Conservation (phyloP, 1,140 invertebrate species). For the Bombus picipes region DNA sequence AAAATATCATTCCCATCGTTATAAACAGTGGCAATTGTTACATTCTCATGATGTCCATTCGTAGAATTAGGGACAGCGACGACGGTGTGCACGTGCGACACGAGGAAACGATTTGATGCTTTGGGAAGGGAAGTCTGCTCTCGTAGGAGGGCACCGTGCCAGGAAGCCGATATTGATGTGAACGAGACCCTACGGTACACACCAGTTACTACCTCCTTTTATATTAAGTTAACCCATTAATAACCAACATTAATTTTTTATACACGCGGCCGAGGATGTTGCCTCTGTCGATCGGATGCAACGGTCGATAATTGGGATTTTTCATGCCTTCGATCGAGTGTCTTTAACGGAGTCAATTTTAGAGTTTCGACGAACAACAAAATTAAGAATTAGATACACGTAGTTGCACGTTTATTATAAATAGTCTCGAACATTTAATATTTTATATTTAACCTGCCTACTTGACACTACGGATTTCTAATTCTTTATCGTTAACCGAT, state of each 20-base stretch:
- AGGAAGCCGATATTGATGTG: conserved; percentile 69
- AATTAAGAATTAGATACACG: background rate
- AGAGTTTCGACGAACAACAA: accelerated
- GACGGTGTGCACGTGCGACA: conserved; percentile 56
- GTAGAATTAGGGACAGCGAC: conserved; percentile 64
- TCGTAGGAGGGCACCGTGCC: conserved; percentile 69
- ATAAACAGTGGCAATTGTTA: conserved; percentile 46
- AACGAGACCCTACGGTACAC: conserved; percentile 52
- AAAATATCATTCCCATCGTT: conserved; percentile 22
- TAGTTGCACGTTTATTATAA: background rate
- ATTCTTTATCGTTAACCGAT: background rate
- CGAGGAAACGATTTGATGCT: conserved; percentile 71
- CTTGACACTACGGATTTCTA: background rate
- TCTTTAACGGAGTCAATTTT: background rate
- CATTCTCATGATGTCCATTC: conserved; percentile 58
- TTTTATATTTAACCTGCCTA: too few relatives aligned
- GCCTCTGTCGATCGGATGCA: background rate
- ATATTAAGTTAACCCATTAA: conserved; percentile 15
- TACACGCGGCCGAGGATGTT: background rate
- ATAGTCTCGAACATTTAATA: too few relatives aligned
- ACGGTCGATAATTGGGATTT: background rate
- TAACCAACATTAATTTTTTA: background rate
- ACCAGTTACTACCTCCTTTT: conserved; percentile 20
- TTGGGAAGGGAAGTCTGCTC: conserved; percentile 72
- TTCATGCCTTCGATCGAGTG: background rate